Base-by-base conservation (phyloP, 2,888 invertebrate genomes). In the Escarpia spicata region DNA sequence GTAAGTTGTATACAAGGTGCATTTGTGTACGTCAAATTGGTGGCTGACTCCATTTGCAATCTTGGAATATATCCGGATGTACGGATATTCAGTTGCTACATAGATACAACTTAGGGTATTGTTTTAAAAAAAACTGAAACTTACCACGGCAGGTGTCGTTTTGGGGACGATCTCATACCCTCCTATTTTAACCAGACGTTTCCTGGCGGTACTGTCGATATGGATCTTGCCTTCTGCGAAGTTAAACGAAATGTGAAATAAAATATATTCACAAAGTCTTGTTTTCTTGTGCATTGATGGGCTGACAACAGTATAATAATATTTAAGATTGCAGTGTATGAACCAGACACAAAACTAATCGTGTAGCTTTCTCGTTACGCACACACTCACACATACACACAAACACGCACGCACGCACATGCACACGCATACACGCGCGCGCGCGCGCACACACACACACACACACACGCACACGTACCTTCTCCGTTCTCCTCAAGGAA, bases 401-500 rank as follows among this genome's bases (percentile, higher is more conserved):
- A 3, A 15, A 75, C 8, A 2, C 26, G 19, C 19, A 26, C 19
- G 26, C 19, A 75, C 19, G 3, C 75, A 26, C 75, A 26, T 26
- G 3, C 75, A 26, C 75, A 75, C 75, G 26, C 75, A 15, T 26
- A 75, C 75, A 26, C 75, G 2, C 75, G 26, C 75, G 6, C 75
- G 2, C 75, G 6, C 75, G 26, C 75, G 6, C 75, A 26, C 75
- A n/a, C 75, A 75, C 75, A n/a, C 75, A 75, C 75, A n/a, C 75
- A 75, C 75, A n/a, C 75, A 26, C 75, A n/a, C 75, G 19, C 75
- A n/a, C 75, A 75, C 75, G 4, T 26, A 91, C 91, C 91, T 44
- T 91, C 91, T 15, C 91, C 91, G n/a, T 12, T 91, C 58, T 91
- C 91, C 91, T 91, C 52, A 31, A 91, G 91, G 15, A 52, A 12